A percentile compares a stretch with the other conserved stretches of the same genome.
These are phyloP conservation scores for Epizoanthus fatuus DNA, from an alignment of 92 coral and sea anemone species.

Conservation along the genomic window DNA sequence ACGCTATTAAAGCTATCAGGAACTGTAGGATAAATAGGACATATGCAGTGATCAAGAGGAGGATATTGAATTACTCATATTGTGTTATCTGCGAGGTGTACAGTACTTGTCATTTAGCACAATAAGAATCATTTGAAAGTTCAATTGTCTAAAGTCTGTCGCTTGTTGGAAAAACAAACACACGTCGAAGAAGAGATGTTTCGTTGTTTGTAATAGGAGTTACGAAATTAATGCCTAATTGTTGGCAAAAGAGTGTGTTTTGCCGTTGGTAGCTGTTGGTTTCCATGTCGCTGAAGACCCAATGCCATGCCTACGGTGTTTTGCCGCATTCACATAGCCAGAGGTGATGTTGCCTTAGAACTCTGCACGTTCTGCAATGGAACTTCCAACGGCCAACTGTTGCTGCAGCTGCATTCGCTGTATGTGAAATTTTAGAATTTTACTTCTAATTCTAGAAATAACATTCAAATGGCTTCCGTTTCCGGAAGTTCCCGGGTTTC, in stretches of 20 bases:
- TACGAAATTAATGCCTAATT: not conserved
- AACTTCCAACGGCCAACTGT: not conserved
- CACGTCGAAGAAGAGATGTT: not conserved
- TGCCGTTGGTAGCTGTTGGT: not conserved
- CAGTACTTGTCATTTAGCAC: conserved; percentile 9
- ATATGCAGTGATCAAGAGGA: no score
- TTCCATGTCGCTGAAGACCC: not conserved
- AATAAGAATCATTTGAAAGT: conserved; percentile 8
- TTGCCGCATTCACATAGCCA: no score
- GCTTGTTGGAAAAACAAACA: not conserved
- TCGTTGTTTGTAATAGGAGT: not conserved
- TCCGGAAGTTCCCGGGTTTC: conserved; percentile 18
- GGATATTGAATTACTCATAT: no score
- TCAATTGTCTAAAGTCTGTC: not conserved
- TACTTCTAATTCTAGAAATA: not conserved
- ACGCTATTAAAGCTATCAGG: not conserved
- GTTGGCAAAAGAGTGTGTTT: not conserved
- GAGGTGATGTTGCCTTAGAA: no score
- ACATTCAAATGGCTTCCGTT: conserved; percentile 21
- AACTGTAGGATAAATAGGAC: no score
- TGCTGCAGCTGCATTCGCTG: no score
- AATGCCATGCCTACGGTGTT: no score
- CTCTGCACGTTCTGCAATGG: not conserved
- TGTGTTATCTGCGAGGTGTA: not conserved
- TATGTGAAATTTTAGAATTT: not conserved